Conservation (phyloP, 2,888 invertebrate genomes). For the Anthoptus insignis region DNA sequence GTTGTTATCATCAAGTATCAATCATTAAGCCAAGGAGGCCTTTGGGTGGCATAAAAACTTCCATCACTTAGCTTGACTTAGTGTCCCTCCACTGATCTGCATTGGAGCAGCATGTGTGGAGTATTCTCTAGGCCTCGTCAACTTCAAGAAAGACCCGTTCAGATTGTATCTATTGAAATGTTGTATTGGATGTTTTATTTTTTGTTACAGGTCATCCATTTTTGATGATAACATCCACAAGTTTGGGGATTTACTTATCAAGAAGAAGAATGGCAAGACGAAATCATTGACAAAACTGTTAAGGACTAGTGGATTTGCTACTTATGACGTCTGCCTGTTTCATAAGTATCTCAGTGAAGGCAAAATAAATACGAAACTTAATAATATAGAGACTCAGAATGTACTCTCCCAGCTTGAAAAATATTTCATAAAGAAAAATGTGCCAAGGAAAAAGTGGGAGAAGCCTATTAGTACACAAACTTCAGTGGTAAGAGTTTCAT, state of each 20-base stretch:
- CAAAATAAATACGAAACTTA: conserved; percentile 60
- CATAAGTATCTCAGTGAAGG: conserved; percentile 57
- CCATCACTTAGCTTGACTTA: too few species aligned
- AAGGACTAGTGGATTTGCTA: conserved; percentile 57
- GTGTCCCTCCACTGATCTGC: too few species aligned
- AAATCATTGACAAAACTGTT: conserved; percentile 56
- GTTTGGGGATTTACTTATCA: conserved; percentile 69
- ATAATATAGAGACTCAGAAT: conserved; percentile 47
- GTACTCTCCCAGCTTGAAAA: conserved; percentile 59
- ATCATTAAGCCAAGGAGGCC: too few species aligned
- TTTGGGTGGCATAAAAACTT: too few species aligned
- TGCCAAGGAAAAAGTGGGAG: conserved; percentile 48
- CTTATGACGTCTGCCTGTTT: conserved; percentile 58
- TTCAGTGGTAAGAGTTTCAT: conserved; percentile 50
- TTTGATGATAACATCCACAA: conserved; percentile 72
- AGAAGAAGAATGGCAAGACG: conserved; percentile 52
- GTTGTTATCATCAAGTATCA: too few species aligned
- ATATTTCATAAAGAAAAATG: conserved; percentile 46
- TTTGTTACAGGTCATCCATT: conserved; percentile 64
- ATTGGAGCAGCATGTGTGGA: too few species aligned
- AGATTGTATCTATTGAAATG: neutral
- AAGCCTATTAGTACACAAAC: conserved; percentile 58
- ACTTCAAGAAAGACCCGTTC: too few species aligned
- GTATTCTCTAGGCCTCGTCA: too few species aligned
- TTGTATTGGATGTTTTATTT: neutral